Base-by-base conservation (phyloP, 2,113 vertebrate genomes). In the Pseudorasbora parva region DNA sequence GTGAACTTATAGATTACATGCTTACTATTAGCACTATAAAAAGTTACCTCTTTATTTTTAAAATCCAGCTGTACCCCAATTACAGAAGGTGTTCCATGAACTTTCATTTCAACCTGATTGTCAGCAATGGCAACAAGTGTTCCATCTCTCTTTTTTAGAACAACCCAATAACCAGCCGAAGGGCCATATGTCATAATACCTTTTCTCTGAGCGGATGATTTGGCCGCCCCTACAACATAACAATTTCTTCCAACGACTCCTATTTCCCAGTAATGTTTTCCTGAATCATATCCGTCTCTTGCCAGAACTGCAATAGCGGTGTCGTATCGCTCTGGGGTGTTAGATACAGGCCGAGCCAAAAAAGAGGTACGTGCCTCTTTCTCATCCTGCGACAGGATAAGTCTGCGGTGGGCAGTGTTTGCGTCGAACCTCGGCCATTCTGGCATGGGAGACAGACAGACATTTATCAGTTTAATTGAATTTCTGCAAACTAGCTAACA, bases 191-290 rank as follows among this genome's bases (percentile, higher is more conserved):
- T 0, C 1, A 87, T 0, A 0, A 0, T 0, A 21, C 91, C 91
- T 56, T 41, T 89, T 59, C 90, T 90, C 30, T 1, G 60, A 73
- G 87, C 68, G 4, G 90, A 90, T 54, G 84, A 86, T 10, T 79
- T 89, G 84, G 87, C 85, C 84, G 91, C 88, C 3, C 92, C 92
- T 2, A 92, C 3, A 23, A 89, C 86, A 75, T 62, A 93, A 78
- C 92, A 92, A 4, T 0, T 8, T 23, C 81, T 86, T 17, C 60
- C 86, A 51, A 12, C 66, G 15, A 91, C 87, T 45, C 81, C 86
- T 27, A 93, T 82, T 84, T 93, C 92, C 92, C 92, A 93, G 87
- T 91, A 92, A n/a, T 81, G 77, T 43, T 81, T 88, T 45, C 90
- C 90, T 3, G 17, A 12, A 27, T 87, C 80, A 84, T 54, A 93